These are phyloP conservation scores for Rutpela maculata DNA, from an alignment of 2,888 invertebrate species.

Conservation along the genomic window DNA sequence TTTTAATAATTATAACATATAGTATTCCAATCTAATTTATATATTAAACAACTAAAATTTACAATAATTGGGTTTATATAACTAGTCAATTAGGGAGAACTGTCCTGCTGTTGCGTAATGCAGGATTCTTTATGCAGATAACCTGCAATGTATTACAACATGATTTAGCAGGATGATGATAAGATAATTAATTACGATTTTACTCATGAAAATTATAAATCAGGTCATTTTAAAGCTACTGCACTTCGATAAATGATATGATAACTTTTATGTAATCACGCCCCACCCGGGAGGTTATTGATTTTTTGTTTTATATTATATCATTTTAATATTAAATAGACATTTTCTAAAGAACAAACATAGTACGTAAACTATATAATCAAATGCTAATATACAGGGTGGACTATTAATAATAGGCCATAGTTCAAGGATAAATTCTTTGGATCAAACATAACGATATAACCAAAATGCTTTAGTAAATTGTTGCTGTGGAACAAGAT, in stretches of 20 bases:
- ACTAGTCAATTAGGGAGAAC: neutral
- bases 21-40: neutral
- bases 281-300: neutral
- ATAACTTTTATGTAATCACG: neutral
- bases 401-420: too few species aligned
- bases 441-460: too few species aligned
- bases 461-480: too few species aligned
- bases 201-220: neutral
- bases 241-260: neutral
- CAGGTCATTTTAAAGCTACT: neutral
- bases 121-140: neutral
- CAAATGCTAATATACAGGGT: too few species aligned
- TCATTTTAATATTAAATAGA: neutral
- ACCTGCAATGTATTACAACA: neutral
- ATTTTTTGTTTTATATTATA: neutral
- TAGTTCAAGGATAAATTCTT: too few species aligned
- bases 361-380: too few species aligned
- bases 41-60: neutral
- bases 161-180: neutral
- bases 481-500: too few species aligned
- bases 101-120: neutral
- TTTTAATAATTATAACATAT: neutral
- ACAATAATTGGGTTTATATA: neutral
- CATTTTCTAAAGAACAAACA: too few species aligned
- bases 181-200: neutral